A percentile compares a stretch with the other conserved stretches of the same genome.
Evolutionary conservation across 2,113 vertebrate species (phyloP).

Genomic region (Salvator merianae): DNA sequence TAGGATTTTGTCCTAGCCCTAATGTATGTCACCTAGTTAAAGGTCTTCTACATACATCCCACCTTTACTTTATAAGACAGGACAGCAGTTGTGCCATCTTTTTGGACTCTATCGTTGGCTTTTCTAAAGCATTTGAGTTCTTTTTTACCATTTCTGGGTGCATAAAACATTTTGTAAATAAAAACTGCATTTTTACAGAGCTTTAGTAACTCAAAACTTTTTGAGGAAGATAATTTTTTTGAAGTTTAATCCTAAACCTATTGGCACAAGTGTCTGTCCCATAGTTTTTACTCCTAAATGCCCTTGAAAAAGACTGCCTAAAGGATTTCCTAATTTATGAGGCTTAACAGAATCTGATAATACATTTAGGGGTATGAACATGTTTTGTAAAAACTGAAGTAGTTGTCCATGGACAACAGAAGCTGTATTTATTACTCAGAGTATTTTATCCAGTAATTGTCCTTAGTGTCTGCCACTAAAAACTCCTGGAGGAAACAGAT

Average conservation of each 20-base stretch:
- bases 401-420: not conserved
- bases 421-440: not conserved
- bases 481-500: too few species aligned
- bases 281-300: not conserved
- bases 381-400: not conserved
- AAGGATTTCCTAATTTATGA: too few species aligned
- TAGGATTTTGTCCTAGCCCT: too few species aligned
- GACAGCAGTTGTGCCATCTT: too few species aligned
- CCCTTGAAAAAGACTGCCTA: too few species aligned
- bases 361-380: not conserved
- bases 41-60: too few species aligned
- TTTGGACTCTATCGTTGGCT: too few species aligned
- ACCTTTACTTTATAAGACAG: too few species aligned
- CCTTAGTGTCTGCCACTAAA: too few species aligned
- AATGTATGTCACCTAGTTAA: too few species aligned
- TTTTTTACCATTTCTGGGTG: not conserved
- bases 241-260: not conserved
- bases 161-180: not conserved
- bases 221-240: not conserved
- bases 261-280: not conserved
- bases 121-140: not conserved
- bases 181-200: not conserved
- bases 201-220: not conserved
- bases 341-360: not conserved
- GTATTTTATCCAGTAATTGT: constrained; percentile 43